Conservation (phyloP, 2,888 invertebrate species). For the Diarsia dahlii region DNA sequence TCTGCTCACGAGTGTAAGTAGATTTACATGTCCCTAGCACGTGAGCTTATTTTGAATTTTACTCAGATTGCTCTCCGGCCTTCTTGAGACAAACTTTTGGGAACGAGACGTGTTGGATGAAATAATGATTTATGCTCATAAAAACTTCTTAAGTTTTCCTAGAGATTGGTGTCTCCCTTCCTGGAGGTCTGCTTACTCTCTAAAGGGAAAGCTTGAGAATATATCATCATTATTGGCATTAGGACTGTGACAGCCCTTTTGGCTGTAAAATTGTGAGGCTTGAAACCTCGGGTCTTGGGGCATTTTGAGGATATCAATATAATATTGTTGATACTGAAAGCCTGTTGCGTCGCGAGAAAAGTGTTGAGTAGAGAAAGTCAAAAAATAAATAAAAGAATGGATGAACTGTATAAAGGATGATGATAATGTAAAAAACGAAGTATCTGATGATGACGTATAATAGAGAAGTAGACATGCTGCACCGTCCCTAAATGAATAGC, state of each 20-base stretch:
- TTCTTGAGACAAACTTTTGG: slow-evolving; percentile 66
- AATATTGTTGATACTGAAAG: neutral
- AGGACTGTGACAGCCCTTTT: neutral
- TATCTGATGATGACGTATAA: too few species aligned
- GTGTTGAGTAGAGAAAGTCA: too few species aligned
- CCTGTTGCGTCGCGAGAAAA: too few species aligned
- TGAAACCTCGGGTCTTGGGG: neutral
- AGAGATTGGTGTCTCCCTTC: slow-evolving; percentile 45
- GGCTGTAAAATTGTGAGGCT: neutral
- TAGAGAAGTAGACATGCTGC: too few species aligned
- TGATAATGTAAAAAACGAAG: too few species aligned
- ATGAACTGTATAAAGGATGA: too few species aligned
- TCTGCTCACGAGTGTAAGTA: slow-evolving; percentile 84
- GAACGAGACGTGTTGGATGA: slow-evolving; percentile 64
- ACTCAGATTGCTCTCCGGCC: slow-evolving; percentile 77
- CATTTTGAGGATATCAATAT: neutral
- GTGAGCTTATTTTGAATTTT: slow-evolving; percentile 87
- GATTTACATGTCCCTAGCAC: slow-evolving; percentile 87
- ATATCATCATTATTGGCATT: slow-evolving; percentile 52
- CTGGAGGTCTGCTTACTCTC: slow-evolving; percentile 31
- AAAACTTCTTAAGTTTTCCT: slow-evolving; percentile 53
- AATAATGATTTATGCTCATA: slow-evolving; percentile 68
- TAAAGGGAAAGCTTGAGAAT: slow-evolving; percentile 26
- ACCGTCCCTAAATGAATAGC: too few species aligned
- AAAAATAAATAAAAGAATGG: too few species aligned